phyloP scores from a whole-genome alignment of 2,888 invertebrate genomes.

The Dasysyrphus albostriatus region DNA sequence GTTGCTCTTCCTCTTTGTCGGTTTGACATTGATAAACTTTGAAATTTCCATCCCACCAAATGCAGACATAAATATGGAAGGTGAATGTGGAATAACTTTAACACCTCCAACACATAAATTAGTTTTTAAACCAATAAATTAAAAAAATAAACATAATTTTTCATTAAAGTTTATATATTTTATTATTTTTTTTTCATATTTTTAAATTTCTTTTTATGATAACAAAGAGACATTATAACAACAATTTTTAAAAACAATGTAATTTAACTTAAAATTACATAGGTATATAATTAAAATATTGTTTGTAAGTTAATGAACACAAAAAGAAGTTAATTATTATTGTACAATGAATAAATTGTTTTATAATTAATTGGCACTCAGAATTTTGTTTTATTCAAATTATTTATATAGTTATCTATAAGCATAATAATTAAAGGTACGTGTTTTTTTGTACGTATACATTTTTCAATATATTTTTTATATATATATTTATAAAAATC shows the following conservation, averaged over 20 bases:
- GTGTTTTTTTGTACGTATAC: constrained; percentile 54
- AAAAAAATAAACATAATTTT: constrained; percentile 18
- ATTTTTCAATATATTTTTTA: constrained; percentile 13
- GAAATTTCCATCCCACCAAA: constrained; percentile 82
- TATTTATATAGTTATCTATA: constrained; percentile 26
- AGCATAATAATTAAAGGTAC: constrained; percentile 70
- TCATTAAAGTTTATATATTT: constrained; percentile 51
- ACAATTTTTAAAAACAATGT: constrained; percentile 59
- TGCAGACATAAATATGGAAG: constrained; percentile 86
- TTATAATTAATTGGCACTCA: constrained; percentile 66
- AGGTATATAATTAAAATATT: constrained; percentile 23
- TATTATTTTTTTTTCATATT: constrained; percentile 63
- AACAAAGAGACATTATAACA: constrained; percentile 66
- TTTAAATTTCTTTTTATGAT: constrained; percentile 24
- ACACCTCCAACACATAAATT: constrained; percentile 87
- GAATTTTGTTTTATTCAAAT: constrained; percentile 51
- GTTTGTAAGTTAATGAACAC: constrained; percentile 40
- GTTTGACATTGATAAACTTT: constrained; percentile 87
- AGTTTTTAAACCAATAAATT: constrained; percentile 63
- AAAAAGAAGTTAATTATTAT: constrained; percentile 60
- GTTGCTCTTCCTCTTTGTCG: constrained; percentile 87
- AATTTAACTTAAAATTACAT: constrained; percentile 37
- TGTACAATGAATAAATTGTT: constrained; percentile 54
- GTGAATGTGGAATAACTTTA: constrained; percentile 90
- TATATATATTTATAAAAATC: constrained; percentile 30